A percentile compares a stretch with the other conserved stretches of the same genome.
These are phyloP conservation scores for Otolemur crassicaudatus DNA, from an alignment of 2,797 vertebrate species.

Conservation along the genomic window DNA sequence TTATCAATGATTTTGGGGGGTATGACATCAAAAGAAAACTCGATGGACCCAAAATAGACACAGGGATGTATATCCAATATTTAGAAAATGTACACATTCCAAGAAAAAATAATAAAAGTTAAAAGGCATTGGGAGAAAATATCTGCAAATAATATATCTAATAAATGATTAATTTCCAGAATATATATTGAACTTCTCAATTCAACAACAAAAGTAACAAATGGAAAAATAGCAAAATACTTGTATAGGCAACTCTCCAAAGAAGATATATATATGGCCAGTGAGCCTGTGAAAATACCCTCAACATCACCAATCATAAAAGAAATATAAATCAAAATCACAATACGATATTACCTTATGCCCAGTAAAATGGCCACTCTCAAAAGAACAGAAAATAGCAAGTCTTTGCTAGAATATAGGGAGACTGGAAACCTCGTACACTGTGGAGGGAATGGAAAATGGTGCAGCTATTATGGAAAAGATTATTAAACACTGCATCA, in stretches of 20 bases:
- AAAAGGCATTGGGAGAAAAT: background rate
- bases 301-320: no score
- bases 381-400: background rate
- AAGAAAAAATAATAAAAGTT: background rate
- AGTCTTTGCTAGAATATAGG: background rate
- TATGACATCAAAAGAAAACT: background rate
- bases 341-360: background rate
- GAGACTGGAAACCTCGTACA: background rate
- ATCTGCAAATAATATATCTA: background rate
- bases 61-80: background rate
- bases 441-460: background rate
- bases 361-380: background rate
- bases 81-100: background rate
- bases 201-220: background rate
- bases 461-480: background rate
- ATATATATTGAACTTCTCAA: background rate
- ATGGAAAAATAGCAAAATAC: background rate
- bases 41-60: background rate
- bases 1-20: background rate
- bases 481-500: accelerated
- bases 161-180: background rate
- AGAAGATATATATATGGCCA: background rate
- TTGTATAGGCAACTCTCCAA: background rate
- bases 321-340: background rate
- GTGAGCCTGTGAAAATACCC: no score